Percentiles rank a stretch among this genome's conserved stretches.
phyloP scores from a whole-genome alignment of 2,888 invertebrate species.

The Drosophila anceps region DNA sequence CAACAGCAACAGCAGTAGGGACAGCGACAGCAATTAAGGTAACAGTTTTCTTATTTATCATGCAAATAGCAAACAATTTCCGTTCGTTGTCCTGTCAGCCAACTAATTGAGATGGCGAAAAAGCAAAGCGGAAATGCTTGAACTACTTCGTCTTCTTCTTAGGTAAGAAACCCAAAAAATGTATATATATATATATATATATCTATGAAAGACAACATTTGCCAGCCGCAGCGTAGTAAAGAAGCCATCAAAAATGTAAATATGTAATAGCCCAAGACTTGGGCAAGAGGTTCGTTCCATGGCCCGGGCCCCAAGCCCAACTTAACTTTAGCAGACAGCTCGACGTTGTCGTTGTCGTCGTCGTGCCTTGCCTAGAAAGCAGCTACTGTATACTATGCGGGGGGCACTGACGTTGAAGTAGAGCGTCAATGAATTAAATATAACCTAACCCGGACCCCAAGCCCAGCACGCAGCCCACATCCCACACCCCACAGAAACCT shows the following conservation, averaged over 20 bases:
- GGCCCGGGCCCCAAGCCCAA: constrained; percentile 24
- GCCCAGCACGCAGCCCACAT: constrained; percentile 6
- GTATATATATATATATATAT: neutral
- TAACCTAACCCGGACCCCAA: constrained; percentile 44
- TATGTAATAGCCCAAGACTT: constrained; percentile 63
- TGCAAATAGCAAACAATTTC: constrained; percentile 72
- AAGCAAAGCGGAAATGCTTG: constrained; percentile 60
- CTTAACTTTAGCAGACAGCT: constrained; percentile 22
- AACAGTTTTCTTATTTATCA: constrained; percentile 47
- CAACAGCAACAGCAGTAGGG: constrained; percentile 25
- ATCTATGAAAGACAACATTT: constrained; percentile 44
- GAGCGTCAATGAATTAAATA: constrained; percentile 79
- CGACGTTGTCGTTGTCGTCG: constrained; percentile 25
- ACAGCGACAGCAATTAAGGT: constrained; percentile 40
- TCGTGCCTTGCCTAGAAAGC: constrained; percentile 59
- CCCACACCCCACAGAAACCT: constrained; percentile 1
- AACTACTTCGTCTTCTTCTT: constrained; percentile 15
- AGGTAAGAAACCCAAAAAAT: constrained; percentile 7
- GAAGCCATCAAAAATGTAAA: constrained; percentile 77
- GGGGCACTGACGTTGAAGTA: constrained; percentile 67
- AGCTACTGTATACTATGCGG: constrained; percentile 20
- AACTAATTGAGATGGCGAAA: constrained; percentile 73
- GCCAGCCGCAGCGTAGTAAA: constrained; percentile 40
- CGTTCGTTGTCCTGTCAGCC: constrained; percentile 72
- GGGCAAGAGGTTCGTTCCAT: constrained; percentile 10